A percentile compares a stretch with the other conserved stretches of the same genome.
Evolutionary conservation across 2,797 vertebrate genomes (phyloP).

Genomic region (Urophycis tenuis): DNA sequence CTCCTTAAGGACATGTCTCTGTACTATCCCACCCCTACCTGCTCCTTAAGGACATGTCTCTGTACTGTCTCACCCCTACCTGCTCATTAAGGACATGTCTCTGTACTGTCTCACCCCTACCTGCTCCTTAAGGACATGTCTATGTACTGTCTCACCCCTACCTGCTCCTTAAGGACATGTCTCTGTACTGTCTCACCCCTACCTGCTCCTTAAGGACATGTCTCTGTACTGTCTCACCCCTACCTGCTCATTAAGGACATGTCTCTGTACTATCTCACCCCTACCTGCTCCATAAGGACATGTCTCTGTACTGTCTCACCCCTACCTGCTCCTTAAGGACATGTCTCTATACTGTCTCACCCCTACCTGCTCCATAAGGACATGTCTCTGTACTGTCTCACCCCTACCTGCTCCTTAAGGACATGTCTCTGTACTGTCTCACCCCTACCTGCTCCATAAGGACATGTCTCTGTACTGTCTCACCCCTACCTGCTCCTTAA

Average conservation of each 20-base stretch:
- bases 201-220: too few species aligned
- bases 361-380: too few species aligned
- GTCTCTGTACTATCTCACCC: too few species aligned
- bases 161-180: background rate
- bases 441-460: too few species aligned
- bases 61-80: background rate
- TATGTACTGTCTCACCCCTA: background rate
- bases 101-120: too few species aligned
- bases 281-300: too few species aligned
- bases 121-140: too few species aligned
- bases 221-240: background rate
- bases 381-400: background rate
- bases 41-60: too few species aligned
- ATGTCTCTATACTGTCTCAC: background rate
- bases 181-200: too few species aligned
- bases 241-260: background rate
- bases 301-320: background rate
- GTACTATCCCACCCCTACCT: too few species aligned
- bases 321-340: background rate
- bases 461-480: background rate
- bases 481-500: background rate
- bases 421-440: background rate
- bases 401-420: background rate
- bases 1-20: background rate
- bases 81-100: background rate